Evolutionary conservation across 2,888 invertebrate genomes (phyloP).

Genomic region (Xanthia icteritia): DNA sequence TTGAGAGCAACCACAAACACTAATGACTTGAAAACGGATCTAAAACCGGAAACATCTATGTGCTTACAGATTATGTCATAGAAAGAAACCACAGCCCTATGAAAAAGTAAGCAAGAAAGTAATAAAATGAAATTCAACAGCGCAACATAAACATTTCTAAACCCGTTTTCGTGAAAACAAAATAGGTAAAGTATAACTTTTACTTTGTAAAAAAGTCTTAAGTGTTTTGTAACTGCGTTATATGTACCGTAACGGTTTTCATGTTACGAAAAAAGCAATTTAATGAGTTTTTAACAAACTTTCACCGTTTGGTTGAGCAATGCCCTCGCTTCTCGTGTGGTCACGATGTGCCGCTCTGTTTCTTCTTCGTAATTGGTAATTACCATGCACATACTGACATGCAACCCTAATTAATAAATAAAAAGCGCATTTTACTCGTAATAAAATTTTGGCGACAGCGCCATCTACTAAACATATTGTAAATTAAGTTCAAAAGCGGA

Average conservation of each 20-base stretch:
- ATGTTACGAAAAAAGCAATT: slow-evolving; percentile 76
- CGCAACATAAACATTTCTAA: slow-evolving; percentile 45
- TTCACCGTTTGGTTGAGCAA: slow-evolving; percentile 76
- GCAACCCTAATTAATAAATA: slow-evolving; percentile 57
- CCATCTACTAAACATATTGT: slow-evolving; percentile 36
- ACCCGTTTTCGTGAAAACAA: slow-evolving; percentile 52
- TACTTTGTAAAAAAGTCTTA: slow-evolving; percentile 57
- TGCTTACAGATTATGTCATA: not conserved
- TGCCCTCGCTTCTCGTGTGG: slow-evolving; percentile 62
- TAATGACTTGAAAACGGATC: slow-evolving; percentile 6
- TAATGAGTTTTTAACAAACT: slow-evolving; percentile 76
- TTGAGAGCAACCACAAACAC: not conserved
- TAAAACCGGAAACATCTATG: not conserved
- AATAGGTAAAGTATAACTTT: slow-evolving; percentile 55
- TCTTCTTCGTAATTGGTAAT: slow-evolving; percentile 65
- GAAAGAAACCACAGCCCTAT: slow-evolving; percentile 9
- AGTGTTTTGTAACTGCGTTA: slow-evolving; percentile 59
- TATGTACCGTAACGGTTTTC: slow-evolving; percentile 77
- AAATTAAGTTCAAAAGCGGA: not conserved
- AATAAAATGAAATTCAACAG: slow-evolving; percentile 39
- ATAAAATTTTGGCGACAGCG: slow-evolving; percentile 14
- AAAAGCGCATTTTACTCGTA: slow-evolving; percentile 27
- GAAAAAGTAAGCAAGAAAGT: slow-evolving; percentile 12
- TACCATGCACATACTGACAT: slow-evolving; percentile 67
- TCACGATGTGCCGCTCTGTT: slow-evolving; percentile 69